These are phyloP conservation scores for Empis livida DNA, from an alignment of 2,888 invertebrate genomes.

Conservation along the genomic window DNA sequence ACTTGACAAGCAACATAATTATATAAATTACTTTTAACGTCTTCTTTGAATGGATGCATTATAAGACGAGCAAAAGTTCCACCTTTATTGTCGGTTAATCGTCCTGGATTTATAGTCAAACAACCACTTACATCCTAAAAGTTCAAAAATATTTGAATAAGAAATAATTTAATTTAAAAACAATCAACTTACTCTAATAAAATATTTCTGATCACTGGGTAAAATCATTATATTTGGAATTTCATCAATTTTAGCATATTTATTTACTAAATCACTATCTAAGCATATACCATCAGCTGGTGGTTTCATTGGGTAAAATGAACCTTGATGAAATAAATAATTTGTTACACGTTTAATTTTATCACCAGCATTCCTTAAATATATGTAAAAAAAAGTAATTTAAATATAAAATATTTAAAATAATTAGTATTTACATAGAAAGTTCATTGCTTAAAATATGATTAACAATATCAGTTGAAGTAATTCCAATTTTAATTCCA, in stretches of 20 bases:
- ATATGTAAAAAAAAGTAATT: conserved; percentile 1
- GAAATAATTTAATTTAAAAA: neutral
- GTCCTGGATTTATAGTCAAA: conserved; percentile 76
- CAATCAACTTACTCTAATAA: conserved; percentile 50
- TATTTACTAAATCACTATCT: conserved; percentile 59
- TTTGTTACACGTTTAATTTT: conserved; percentile 60
- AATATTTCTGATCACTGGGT: conserved; percentile 75
- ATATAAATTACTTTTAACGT: conserved; percentile 25
- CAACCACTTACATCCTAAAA: conserved; percentile 64
- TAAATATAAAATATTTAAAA: conserved; percentile 10
- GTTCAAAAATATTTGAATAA: conserved; percentile 9
- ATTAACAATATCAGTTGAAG: conserved; percentile 71
- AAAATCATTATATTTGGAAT: conserved; percentile 72
- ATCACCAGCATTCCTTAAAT: conserved; percentile 42
- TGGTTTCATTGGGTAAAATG: conserved; percentile 73
- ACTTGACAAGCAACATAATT: conserved; percentile 40
- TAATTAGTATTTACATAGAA: conserved; percentile 42
- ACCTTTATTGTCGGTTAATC: conserved; percentile 59
- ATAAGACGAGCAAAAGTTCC: conserved; percentile 65
- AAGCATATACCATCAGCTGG: conserved; percentile 49
- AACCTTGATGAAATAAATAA: conserved; percentile 64
- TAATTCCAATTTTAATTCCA: conserved; percentile 64
- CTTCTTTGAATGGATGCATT: conserved; percentile 36
- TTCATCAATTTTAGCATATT: conserved; percentile 53
- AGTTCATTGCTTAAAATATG: conserved; percentile 73